A percentile compares a stretch with the other conserved stretches of the same genome.
phyloP scores from a whole-genome alignment of 2,797 vertebrate species.

The Gorsachius magnificus region DNA sequence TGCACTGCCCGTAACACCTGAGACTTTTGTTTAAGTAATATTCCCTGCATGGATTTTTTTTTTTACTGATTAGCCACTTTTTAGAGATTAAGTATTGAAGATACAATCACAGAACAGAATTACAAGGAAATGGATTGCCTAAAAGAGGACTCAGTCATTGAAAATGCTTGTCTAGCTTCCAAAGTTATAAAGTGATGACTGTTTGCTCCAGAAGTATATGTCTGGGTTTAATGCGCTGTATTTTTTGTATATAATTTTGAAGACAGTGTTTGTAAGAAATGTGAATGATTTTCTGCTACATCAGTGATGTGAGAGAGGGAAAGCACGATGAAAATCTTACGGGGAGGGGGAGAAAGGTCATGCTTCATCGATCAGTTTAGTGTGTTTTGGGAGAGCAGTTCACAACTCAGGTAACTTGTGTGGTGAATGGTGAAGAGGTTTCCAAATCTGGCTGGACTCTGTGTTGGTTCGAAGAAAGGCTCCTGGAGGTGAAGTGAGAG shows the following conservation, averaged over 20 bases:
- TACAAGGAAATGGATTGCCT: not conserved
- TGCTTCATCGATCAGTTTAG: not conserved
- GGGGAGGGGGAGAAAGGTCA: not conserved
- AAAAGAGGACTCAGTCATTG: not conserved
- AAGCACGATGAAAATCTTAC: not conserved
- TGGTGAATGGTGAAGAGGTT: not conserved
- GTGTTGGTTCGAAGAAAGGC: not conserved
- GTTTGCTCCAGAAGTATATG: not conserved
- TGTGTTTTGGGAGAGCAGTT: not conserved
- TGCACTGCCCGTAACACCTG: not conserved
- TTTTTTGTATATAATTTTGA: constrained; percentile 10
- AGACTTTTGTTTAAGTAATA: not conserved
- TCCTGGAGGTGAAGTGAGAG: not conserved
- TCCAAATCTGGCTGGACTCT: not conserved
- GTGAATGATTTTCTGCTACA: not conserved
- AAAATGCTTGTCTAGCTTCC: not conserved
- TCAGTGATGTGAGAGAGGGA: not conserved
- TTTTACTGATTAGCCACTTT: not conserved
- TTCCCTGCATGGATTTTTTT: not conserved
- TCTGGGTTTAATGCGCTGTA: not conserved
- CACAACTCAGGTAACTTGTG: not conserved
- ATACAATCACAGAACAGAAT: not conserved
- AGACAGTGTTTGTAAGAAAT: not conserved
- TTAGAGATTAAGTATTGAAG: not conserved
- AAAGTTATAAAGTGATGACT: not conserved